Evolutionary conservation across 2,113 vertebrate genomes (phyloP), one percentile per base, ranked within the genome.

Genomic region (Thamnaconus septentrionalis): DNA sequence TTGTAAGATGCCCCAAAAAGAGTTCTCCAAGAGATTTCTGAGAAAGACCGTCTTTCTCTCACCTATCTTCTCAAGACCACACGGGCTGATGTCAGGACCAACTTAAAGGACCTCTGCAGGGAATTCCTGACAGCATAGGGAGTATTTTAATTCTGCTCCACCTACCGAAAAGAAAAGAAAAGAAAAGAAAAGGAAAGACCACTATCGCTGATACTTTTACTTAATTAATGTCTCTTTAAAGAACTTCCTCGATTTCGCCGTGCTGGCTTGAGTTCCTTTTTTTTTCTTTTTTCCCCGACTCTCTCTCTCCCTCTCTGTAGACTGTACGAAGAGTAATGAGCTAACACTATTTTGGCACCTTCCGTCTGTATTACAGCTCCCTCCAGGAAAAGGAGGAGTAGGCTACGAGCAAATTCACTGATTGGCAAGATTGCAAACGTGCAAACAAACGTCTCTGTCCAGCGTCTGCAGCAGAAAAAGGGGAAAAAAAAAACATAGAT

Each of bases 271-370:
- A 31, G 18, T 31, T 31, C 18, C 18, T 31, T 31, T 31, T 31
- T 31, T 11, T 44, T 11, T 59, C 44, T 39, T 7, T 57, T 7
- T 4, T 59, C 66, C n/a, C 45, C 59, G 41, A 12, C 41, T 71
- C 42, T 55, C 68, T 53, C 61, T 53, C 53, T 41, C 18, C 18
- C 75, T 51, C 59, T 61, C 74, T 41, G 74, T 46, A 49, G 56
- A 68, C 40, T 55, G 47, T 42, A 51, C 57, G 55, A 77, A 82
- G 81, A 84, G 58, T 76, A 81, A 88, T 79, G 73, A 69, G 68
- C 64, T n/a, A 43, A 58, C 53, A 31, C 5, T 43, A 52, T 47
- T 80, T 81, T 85, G 85, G 81, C 81, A 77, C 61, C 59, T 56
- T 61, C 63, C 18, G 56, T 57, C 48, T 6, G 61, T 67, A 60